phyloP scores from a whole-genome alignment of 2,888 invertebrate genomes.

The Sclerodermus sp. region DNA sequence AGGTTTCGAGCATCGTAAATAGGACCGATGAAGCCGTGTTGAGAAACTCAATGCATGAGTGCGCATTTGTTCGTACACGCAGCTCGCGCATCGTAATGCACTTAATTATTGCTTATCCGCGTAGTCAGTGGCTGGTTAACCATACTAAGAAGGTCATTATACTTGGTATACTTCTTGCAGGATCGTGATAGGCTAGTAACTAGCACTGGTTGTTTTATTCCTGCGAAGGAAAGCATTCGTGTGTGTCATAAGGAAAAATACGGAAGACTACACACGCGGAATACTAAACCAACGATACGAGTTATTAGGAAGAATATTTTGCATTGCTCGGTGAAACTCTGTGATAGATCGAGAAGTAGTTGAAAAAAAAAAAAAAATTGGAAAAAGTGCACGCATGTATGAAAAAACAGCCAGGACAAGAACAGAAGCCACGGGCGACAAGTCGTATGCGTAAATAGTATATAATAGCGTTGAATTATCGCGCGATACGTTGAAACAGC shows the following conservation, averaged over 20 bases:
- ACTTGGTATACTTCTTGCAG: constrained; percentile 39
- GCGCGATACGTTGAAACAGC: neutral
- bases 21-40: constrained; percentile 21
- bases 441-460: too few species aligned
- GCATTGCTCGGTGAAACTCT: too few species aligned
- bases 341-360: too few species aligned
- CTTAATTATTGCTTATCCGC: constrained; percentile 49
- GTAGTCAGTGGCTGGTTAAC: constrained; percentile 52
- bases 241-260: constrained; percentile 22
- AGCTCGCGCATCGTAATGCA: constrained; percentile 33
- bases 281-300: too few species aligned
- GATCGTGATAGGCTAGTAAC: constrained; percentile 31
- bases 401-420: too few species aligned
- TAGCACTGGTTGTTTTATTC: constrained; percentile 12
- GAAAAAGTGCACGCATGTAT: too few species aligned
- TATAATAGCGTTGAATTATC: constrained; percentile 2
- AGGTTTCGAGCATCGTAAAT: too few species aligned
- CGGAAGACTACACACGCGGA: neutral
- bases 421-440: too few species aligned
- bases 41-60: constrained; percentile 50
- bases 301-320: too few species aligned
- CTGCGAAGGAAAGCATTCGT: constrained; percentile 30
- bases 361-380: too few species aligned
- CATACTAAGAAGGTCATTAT: constrained; percentile 53
- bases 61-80: constrained; percentile 47